Conservation (phyloP, 1,140 invertebrate genomes). For the Zaprionus ghesquierei region DNA sequence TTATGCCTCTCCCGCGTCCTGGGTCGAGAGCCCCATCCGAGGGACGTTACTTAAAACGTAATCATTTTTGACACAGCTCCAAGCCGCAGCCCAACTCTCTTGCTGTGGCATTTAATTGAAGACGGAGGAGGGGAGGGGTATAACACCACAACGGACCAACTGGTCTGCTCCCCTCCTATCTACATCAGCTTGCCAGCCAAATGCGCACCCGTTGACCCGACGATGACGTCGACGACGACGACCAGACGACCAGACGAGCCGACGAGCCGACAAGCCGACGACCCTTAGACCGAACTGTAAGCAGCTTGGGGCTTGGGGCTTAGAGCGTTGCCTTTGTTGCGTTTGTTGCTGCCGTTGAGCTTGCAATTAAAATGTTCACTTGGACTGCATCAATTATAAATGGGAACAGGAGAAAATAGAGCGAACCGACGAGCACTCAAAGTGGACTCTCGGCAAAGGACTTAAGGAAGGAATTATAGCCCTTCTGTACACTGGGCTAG, state of each 20-base stretch:
- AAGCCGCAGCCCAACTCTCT: background rate
- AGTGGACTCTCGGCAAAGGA: background rate
- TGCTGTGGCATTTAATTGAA: conserved; percentile 42
- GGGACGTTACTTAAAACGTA: conserved; percentile 47
- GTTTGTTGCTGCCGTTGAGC: conserved; percentile 32
- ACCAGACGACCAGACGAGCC: no score
- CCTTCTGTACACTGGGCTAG: conserved; percentile 1
- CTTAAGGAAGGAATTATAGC: conserved; percentile 2
- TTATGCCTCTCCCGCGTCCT: background rate
- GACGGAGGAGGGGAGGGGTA: conserved; percentile 18
- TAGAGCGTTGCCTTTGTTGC: conserved; percentile 23
- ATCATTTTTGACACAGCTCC: conserved; percentile 32
- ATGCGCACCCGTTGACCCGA: background rate
- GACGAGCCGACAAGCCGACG: background rate
- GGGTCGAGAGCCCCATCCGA: background rate
- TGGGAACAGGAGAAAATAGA: conserved; percentile 10
- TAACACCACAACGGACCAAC: background rate
- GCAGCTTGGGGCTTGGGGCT: conserved; percentile 50
- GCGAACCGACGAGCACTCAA: conserved; percentile 25
- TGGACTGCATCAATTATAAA: conserved; percentile 48
- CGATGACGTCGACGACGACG: background rate
- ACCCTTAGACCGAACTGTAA: conserved; percentile 35
- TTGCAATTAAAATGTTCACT: conserved; percentile 66
- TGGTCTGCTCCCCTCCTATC: background rate
- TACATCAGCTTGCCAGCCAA: background rate